These are phyloP conservation scores for Tribolium madens DNA, from an alignment of 1,140 invertebrate genomes.

Conservation along the genomic window DNA sequence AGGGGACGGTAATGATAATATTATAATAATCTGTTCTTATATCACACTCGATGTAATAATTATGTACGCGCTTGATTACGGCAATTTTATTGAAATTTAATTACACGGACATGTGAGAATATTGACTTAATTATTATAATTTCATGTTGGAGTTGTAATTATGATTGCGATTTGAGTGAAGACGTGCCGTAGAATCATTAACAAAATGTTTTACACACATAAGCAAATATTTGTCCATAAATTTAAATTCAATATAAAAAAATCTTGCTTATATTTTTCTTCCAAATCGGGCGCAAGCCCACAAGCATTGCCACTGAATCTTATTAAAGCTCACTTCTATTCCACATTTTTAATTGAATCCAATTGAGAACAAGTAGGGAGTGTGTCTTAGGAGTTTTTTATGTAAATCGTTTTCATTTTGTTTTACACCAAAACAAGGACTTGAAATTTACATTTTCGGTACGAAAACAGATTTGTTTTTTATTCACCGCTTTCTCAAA, in stretches of 20 bases:
- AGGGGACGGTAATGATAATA: slow-evolving; percentile 13
- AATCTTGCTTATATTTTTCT: no score
- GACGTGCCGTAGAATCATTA: slow-evolving; percentile 5
- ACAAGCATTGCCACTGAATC: no score
- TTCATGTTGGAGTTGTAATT: background rate
- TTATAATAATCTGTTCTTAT: slow-evolving; percentile 17
- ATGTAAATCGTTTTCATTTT: slow-evolving; percentile 14
- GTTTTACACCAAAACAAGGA: slow-evolving; percentile 15
- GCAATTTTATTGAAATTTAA: slow-evolving; percentile 37
- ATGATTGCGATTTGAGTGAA: background rate
- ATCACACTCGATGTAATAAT: slow-evolving; percentile 23
- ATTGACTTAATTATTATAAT: slow-evolving; percentile 17
- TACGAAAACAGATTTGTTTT: background rate
- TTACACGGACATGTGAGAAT: slow-evolving; percentile 20
- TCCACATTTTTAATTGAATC: slow-evolving; percentile 31
- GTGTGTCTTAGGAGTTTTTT: slow-evolving; percentile 21
- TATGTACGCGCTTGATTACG: background rate
- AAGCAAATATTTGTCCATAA: no score
- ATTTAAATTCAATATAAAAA: no score
- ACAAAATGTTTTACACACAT: no score
- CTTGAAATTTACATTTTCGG: slow-evolving; percentile 2
- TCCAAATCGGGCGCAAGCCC: no score
- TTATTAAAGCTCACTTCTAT: slow-evolving; percentile 16
- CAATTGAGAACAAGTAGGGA: background rate
- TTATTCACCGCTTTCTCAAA: background rate